Evolutionary conservation across 2,888 invertebrate species (phyloP).

Genomic region (Drosophila fulvimacula): DNA sequence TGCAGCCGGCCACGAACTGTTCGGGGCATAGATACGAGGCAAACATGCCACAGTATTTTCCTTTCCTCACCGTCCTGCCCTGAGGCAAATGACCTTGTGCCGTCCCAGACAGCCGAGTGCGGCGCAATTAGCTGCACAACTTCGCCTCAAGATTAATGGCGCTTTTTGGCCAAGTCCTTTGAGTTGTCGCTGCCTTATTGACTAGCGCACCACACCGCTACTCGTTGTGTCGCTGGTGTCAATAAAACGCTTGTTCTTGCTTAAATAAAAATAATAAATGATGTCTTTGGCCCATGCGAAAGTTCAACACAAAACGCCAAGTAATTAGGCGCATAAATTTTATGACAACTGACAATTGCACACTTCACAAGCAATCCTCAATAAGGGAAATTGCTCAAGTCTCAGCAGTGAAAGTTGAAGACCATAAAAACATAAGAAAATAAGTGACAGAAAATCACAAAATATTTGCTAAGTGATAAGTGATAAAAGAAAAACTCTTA

Average conservation of each 20-base stretch:
- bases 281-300: conserved; percentile 48
- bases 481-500: too few relatives aligned
- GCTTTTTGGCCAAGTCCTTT: conserved; percentile 56
- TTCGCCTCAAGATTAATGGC: conserved; percentile 73
- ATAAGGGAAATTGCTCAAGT: not conserved
- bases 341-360: conserved; percentile 63
- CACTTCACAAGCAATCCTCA: conserved; percentile 8
- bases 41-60: conserved; percentile 13
- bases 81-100: conserved; percentile 59
- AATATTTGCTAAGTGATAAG: too few relatives aligned
- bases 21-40: conserved; percentile 15
- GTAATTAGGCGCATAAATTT: conserved; percentile 74
- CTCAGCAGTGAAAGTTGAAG: not conserved
- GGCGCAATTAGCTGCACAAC: conserved; percentile 77
- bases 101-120: conserved; percentile 56
- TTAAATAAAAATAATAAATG: conserved; percentile 76
- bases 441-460: too few relatives aligned
- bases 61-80: conserved; percentile 12
- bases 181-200: conserved; percentile 62
- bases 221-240: conserved; percentile 54
- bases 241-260: conserved; percentile 69
- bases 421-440: not conserved
- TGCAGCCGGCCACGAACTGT: conserved; percentile 35
- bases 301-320: conserved; percentile 51
- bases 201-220: conserved; percentile 26